These are phyloP conservation scores for Gambelia wislizenii DNA, from an alignment of 2,797 vertebrate species.

Conservation along the genomic window DNA sequence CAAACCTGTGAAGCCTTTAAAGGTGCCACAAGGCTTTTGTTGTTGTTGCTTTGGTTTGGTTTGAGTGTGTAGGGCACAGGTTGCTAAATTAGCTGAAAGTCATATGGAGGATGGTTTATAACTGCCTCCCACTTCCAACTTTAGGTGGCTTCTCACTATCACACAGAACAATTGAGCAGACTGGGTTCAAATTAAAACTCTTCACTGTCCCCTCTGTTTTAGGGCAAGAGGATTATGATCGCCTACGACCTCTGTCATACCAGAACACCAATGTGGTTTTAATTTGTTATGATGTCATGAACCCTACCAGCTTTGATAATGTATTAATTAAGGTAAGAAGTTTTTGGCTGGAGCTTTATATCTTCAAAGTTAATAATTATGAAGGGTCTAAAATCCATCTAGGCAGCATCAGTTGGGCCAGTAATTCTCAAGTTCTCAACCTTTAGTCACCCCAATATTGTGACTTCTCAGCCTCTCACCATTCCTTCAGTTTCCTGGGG, in stretches of 20 bases:
- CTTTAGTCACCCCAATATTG: too few species aligned
- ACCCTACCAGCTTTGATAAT: conserved; percentile 94
- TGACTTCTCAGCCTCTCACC: too few species aligned
- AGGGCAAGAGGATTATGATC: conserved; percentile 98
- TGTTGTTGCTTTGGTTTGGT: background rate
- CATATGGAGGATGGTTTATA: background rate
- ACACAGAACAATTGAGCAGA: background rate
- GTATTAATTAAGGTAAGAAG: conserved; percentile 91
- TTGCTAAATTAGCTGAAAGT: background rate
- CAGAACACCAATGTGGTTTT: conserved; percentile 90
- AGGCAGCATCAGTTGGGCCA: too few species aligned
- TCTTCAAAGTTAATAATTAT: background rate
- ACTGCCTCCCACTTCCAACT: background rate
- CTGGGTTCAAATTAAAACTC: background rate
- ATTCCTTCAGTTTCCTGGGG: too few species aligned
- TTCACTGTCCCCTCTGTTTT: conserved; percentile 53
- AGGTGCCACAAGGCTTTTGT: too few species aligned
- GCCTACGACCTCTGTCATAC: conserved; percentile 94
- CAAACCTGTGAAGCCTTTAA: too few species aligned
- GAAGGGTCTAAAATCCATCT: background rate
- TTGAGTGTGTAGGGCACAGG: background rate
- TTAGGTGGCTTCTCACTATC: background rate
- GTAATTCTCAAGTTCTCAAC: too few species aligned
- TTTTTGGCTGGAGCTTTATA: background rate
- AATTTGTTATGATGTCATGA: conserved; percentile 97